Conservation (phyloP, 2,797 vertebrate genomes). For the Serranus cabrilla region DNA sequence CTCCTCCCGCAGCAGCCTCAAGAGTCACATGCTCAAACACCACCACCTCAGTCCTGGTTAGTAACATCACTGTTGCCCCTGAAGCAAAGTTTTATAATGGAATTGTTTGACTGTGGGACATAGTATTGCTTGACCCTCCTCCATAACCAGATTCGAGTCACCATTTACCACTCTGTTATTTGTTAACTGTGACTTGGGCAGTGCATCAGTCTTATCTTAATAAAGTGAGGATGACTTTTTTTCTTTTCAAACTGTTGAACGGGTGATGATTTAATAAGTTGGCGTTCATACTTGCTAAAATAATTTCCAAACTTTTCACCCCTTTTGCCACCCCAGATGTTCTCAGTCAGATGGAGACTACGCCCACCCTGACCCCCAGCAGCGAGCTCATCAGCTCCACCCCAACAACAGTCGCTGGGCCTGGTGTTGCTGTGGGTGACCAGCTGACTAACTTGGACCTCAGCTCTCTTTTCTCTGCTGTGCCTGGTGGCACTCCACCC, state of each 20-base stretch:
- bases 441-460: conserved; percentile 93
- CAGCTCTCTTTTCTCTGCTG: conserved; percentile 91
- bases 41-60: conserved; percentile 93
- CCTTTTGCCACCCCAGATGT: conserved; percentile 84
- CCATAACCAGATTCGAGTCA: background rate
- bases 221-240: background rate
- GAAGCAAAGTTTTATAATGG: background rate
- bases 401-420: conserved; percentile 72
- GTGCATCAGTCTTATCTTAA: too few species aligned
- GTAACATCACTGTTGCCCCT: conserved; percentile 3
- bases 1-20: conserved; percentile 95
- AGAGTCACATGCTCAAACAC: conserved; percentile 95
- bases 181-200: too few species aligned
- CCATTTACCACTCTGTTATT: too few species aligned
- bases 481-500: conserved; percentile 78
- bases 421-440: conserved; percentile 62
- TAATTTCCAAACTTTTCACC: background rate
- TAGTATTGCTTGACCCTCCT: too few species aligned
- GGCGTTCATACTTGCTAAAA: background rate
- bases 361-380: conserved; percentile 92
- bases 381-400: conserved; percentile 91
- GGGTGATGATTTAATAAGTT: too few species aligned
- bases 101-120: background rate
- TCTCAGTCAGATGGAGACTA: conserved; percentile 91
- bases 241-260: background rate